Percentiles rank a stretch among this genome's conserved stretches.
Evolutionary conservation across 2,888 invertebrate genomes (phyloP).

Genomic region (Leptinotarsa tumamoca): DNA sequence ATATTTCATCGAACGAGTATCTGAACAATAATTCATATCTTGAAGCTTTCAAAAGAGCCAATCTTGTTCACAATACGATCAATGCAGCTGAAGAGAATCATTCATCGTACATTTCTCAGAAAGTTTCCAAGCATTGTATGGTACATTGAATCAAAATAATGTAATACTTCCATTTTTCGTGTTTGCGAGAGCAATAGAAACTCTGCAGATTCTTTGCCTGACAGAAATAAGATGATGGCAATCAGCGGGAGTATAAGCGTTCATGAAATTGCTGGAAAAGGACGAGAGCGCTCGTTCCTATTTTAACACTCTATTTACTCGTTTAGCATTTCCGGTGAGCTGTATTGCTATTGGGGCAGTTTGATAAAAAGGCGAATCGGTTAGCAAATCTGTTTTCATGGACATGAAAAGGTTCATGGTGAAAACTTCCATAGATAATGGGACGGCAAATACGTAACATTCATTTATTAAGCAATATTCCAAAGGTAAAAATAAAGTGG

Average conservation of each 20-base stretch:
- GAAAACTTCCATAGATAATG: no score
- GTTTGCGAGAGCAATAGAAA: conserved; percentile 25
- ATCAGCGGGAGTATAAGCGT: conserved; percentile 30
- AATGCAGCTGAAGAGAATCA: conserved; percentile 31
- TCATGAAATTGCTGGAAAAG: conserved; percentile 38
- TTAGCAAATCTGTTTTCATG: no score
- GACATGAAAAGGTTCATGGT: no score
- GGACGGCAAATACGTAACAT: no score
- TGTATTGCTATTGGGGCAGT: conserved; percentile 40
- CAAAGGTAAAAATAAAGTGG: no score
- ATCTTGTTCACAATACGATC: conserved; percentile 34
- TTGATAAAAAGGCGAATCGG: conserved; percentile 20
- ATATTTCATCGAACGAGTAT: not conserved
- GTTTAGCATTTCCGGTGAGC: conserved; percentile 10
- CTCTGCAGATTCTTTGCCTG: conserved; percentile 32
- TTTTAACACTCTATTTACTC: conserved; percentile 42
- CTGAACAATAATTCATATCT: not conserved
- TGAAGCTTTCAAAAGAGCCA: conserved; percentile 23
- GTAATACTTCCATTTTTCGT: conserved; percentile 21
- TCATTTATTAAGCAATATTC: no score
- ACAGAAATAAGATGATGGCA: conserved; percentile 28
- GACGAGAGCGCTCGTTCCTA: conserved; percentile 37
- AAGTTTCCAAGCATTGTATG: conserved; percentile 34
- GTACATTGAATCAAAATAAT: conserved; percentile 39
- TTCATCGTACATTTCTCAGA: conserved; percentile 17